Conservation (phyloP, 2,888 invertebrate species). For the Anticlea derivata region DNA sequence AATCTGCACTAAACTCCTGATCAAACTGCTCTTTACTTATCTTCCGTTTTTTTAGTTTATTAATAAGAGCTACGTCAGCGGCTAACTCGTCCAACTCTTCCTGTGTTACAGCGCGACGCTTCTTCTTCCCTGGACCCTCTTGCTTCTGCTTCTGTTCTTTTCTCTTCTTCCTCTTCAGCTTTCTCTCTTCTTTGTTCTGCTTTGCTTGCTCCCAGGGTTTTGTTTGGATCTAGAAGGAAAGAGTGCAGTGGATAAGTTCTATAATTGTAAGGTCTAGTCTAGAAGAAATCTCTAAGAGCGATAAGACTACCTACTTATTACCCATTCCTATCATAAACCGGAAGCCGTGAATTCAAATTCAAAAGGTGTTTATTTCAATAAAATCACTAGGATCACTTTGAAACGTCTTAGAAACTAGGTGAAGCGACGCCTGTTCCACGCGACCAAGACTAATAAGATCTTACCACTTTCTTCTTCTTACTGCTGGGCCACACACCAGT, state of each 20-base stretch:
- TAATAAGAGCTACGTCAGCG: slow-evolving; percentile 92
- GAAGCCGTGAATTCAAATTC: too few relatives aligned
- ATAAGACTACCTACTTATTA: too few relatives aligned
- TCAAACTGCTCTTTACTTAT: slow-evolving; percentile 87
- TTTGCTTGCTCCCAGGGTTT: slow-evolving; percentile 92
- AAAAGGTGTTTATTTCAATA: too few relatives aligned
- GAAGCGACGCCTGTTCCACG: too few relatives aligned
- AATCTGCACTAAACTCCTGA: slow-evolving; percentile 82
- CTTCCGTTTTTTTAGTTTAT: slow-evolving; percentile 94
- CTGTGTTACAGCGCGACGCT: slow-evolving; percentile 80
- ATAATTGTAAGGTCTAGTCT: too few relatives aligned
- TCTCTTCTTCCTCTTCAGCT: slow-evolving; percentile 84
- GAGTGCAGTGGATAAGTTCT: too few relatives aligned
- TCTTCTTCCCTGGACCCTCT: slow-evolving; percentile 77
- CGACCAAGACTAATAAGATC: too few relatives aligned
- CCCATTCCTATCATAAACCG: too few relatives aligned
- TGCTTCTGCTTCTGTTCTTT: slow-evolving; percentile 82
- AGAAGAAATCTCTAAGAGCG: too few relatives aligned
- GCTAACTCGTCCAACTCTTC: slow-evolving; percentile 91
- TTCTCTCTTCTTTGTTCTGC: slow-evolving; percentile 86
- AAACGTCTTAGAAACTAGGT: too few relatives aligned
- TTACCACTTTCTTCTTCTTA: slow-evolving; percentile 81
- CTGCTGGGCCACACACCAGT: slow-evolving; percentile 91
- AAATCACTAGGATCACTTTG: too few relatives aligned
- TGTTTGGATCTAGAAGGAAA: slow-evolving; percentile 72